phyloP scores from a whole-genome alignment of 2,888 invertebrate species.

The Catocala fraxini region DNA sequence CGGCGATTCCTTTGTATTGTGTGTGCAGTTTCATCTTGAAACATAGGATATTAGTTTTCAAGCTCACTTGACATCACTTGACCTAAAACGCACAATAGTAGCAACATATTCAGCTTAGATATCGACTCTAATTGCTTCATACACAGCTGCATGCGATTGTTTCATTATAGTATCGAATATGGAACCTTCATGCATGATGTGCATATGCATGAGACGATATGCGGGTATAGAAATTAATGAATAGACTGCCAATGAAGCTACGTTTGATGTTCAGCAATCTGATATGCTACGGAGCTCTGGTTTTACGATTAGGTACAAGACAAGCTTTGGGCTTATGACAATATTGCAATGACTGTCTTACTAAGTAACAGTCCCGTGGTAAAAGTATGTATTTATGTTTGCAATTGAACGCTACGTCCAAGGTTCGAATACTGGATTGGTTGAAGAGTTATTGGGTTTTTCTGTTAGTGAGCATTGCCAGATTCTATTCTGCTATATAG shows the following conservation, averaged over 20 bases:
- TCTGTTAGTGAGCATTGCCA: no score
- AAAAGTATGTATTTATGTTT: no score
- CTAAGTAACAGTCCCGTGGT: no score
- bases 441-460: no score
- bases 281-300: neutral
- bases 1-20: no score
- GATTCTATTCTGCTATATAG: no score
- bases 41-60: neutral
- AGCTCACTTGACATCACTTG: neutral
- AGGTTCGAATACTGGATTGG: no score
- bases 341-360: no score
- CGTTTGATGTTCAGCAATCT: neutral
- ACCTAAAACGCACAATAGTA: neutral
- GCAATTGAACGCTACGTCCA: no score
- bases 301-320: no score
- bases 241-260: neutral
- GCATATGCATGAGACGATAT: constrained; percentile 3
- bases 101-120: constrained; percentile 2
- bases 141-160: constrained; percentile 6
- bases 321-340: no score
- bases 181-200: neutral
- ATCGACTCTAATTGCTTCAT: neutral
- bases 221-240: neutral
- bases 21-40: neutral
- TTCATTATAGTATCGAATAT: constrained; percentile 6